phyloP scores from a whole-genome alignment of 1,140 invertebrate species.

The Homalodisca vitripennis region DNA sequence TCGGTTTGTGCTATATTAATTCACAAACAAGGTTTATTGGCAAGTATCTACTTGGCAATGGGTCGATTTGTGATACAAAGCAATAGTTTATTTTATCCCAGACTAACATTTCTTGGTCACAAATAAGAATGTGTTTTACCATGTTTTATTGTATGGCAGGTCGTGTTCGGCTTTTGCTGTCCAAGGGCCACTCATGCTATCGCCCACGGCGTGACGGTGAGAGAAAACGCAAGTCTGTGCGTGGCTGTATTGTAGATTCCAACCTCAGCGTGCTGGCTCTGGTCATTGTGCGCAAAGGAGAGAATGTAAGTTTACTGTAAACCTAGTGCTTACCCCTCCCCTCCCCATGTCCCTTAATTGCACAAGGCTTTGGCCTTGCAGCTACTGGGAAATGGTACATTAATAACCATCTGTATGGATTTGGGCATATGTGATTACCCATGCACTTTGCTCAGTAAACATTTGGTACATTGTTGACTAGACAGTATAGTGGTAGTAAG shows the following conservation, averaged over 20 bases:
- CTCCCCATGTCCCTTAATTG: not conserved
- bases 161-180: conserved; percentile 92
- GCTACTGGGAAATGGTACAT: not conserved
- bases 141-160: conserved; percentile 52
- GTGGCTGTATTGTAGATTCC: conserved; percentile 97
- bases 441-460: not conserved
- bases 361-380: not conserved
- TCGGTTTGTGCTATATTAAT: too few species aligned
- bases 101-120: too few species aligned
- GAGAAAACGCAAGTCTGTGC: conserved; percentile 96
- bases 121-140: too few species aligned
- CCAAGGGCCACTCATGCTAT: conserved; percentile 98
- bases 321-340: too few species aligned
- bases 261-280: conserved; percentile 94
- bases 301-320: conserved; percentile 70
- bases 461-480: conserved; percentile 11
- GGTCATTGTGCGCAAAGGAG: conserved; percentile 94
- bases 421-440: not conserved
- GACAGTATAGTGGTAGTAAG: too few species aligned
- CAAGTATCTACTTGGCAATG: too few species aligned
- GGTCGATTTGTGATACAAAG: too few species aligned
- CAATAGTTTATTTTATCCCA: too few species aligned
- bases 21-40: too few species aligned
- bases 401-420: conserved; percentile 3
- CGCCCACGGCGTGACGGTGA: conserved; percentile 94